Percentiles rank a stretch among this genome's conserved stretches.
Conservation (phyloP, 2,888 invertebrate species). For the Dicranocentrus wangi region DNA sequence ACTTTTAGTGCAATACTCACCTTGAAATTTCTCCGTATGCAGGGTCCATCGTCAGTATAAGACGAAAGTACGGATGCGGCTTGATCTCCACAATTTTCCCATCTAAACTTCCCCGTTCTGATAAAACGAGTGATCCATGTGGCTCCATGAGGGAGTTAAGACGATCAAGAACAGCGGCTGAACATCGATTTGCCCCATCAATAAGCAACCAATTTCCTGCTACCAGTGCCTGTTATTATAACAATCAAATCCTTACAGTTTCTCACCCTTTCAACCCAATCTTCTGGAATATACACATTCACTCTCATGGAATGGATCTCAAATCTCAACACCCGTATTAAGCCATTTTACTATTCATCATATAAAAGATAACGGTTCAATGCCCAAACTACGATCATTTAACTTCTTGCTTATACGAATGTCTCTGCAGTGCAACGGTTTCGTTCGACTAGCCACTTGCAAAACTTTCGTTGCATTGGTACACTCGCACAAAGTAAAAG, state of each 20-base stretch:
- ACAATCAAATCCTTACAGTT: constrained; percentile 21
- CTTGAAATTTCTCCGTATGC: constrained; percentile 95
- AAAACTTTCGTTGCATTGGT: too few relatives aligned
- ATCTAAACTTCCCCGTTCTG: constrained; percentile 87
- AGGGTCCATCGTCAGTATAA: constrained; percentile 96
- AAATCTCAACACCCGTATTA: too few relatives aligned
- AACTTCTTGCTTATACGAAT: too few relatives aligned
- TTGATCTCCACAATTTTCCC: constrained; percentile 83
- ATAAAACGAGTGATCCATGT: constrained; percentile 89
- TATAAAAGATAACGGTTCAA: too few relatives aligned
- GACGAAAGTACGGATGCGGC: constrained; percentile 92
- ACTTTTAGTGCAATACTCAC: constrained; percentile 74
- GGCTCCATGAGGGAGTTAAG: constrained; percentile 96
- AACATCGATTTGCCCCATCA: constrained; percentile 96
- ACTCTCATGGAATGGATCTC: too few relatives aligned
- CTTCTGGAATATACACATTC: neutral
- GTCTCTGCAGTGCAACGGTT: too few relatives aligned
- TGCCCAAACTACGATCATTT: too few relatives aligned
- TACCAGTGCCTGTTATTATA: constrained; percentile 79
- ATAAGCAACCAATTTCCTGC: constrained; percentile 89
- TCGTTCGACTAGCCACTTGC: too few relatives aligned
- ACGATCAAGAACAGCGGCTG: constrained; percentile 96
- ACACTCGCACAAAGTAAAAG: too few relatives aligned
- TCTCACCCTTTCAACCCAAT: constrained; percentile 18
- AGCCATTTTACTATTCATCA: too few relatives aligned